These are phyloP conservation scores for Ctenomys sociabilis DNA, from an alignment of 2,113 vertebrate genomes.

Conservation along the genomic window DNA sequence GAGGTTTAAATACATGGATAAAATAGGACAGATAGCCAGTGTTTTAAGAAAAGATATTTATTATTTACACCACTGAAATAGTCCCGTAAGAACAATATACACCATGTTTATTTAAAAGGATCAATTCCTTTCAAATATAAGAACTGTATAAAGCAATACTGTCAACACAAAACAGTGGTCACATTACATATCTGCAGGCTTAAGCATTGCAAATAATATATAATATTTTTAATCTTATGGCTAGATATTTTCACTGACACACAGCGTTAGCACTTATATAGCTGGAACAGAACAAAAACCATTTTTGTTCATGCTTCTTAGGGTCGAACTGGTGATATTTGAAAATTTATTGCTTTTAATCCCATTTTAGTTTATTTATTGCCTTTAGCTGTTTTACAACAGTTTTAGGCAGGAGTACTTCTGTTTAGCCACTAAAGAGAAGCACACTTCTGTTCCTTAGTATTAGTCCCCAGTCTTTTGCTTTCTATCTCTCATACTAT, in stretches of 20 bases:
- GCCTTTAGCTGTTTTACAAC: conserved; percentile 69
- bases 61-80: conserved; percentile 90
- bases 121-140: conserved; percentile 86
- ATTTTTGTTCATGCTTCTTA: no score
- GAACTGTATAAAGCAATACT: no score
- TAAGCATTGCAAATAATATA: no score
- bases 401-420: conserved; percentile 81
- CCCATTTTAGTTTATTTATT: conserved; percentile 78
- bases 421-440: conserved; percentile 67
- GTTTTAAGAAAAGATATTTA: conserved; percentile 89
- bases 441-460: no score
- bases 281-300: conserved; percentile 83
- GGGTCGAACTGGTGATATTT: no score
- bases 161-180: no score
- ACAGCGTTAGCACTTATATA: conserved; percentile 84
- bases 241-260: conserved; percentile 85
- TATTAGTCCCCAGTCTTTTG: conserved; percentile 60
- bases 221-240: no score
- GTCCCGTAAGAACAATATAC: conserved; percentile 89
- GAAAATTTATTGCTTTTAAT: conserved; percentile 78
- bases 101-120: conserved; percentile 87
- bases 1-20: conserved; percentile 25
- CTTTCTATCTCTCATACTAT: conserved; percentile 73
- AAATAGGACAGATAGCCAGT: conserved; percentile 54
- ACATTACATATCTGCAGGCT: no score